A percentile compares a stretch with the other conserved stretches of the same genome.
Conservation (phyloP, 2,888 invertebrate genomes). For the Halictus quadricinctus region DNA sequence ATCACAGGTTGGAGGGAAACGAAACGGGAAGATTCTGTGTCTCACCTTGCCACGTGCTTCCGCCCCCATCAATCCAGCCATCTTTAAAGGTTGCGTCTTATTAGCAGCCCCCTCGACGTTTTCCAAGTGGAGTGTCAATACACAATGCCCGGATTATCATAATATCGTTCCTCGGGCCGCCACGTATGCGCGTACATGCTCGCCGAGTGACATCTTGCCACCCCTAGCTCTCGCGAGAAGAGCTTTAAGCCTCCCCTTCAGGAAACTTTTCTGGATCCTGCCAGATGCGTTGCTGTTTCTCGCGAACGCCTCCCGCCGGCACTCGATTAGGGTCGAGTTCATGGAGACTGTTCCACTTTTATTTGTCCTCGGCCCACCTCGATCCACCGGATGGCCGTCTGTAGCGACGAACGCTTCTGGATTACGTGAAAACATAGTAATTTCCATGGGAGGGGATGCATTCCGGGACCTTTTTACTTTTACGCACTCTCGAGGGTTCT, state of each 20-base stretch:
- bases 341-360: slow-evolving; percentile 50
- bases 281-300: slow-evolving; percentile 54
- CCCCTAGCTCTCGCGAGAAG: slow-evolving; percentile 29
- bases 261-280: slow-evolving; percentile 49
- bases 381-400: slow-evolving; percentile 17
- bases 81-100: slow-evolving; percentile 36
- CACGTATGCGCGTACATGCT: slow-evolving; percentile 47
- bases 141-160: slow-evolving; percentile 74
- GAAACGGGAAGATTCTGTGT: background rate
- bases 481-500: background rate
- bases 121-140: slow-evolving; percentile 65
- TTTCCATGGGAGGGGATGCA: background rate
- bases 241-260: slow-evolving; percentile 43
- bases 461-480: background rate
- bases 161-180: slow-evolving; percentile 67
- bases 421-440: slow-evolving; percentile 35
- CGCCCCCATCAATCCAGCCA: background rate
- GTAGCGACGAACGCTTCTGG: slow-evolving; percentile 18
- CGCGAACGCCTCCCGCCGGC: slow-evolving; percentile 18
- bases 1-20: no score
- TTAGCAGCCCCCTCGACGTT: slow-evolving; percentile 31
- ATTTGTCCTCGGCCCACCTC: slow-evolving; percentile 35
- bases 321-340: slow-evolving; percentile 56
- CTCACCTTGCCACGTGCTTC: background rate
- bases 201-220: slow-evolving; percentile 57